Base-by-base conservation (phyloP, 2,113 vertebrate genomes). In the Loxodonta africana region DNA sequence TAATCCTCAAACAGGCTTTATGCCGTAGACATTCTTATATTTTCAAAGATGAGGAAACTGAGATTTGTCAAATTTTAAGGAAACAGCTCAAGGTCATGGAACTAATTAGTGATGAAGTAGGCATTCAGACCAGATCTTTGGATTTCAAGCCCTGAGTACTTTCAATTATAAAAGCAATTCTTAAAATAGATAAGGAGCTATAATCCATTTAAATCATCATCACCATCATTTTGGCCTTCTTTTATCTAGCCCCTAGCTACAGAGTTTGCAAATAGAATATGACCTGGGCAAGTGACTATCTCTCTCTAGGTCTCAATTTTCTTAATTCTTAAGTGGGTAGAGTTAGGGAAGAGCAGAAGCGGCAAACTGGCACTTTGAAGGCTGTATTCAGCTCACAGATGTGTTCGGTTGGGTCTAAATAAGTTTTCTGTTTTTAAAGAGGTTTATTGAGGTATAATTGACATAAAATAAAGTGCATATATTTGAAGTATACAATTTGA, bases 21-120 rank as follows among this genome's bases (percentile, higher is more conserved):
- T 63, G 71, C 86, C 11, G 62, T 69, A 67, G 73, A 63, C 63
- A 93, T 46, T 88, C 69, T 81, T 78, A 88, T 84, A 26, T 6
- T 7, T 90, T 14, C 33, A 62, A 37, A 94, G 88, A 92, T 62
- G 73, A 91, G 93, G 83, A 95, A 46, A 92, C 28, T 69, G 81
- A 87, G 48, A 89, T 71, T 83, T 67, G 82, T 44, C 8, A 84
- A 65, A 89, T 84, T 44, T 77, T 80, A 89, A 88, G 83, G 60
- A 93, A 93, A 80, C 9, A 60, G 26, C 48, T 87, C 30, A 74
- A 77, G 65, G 23, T 84, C 65, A 71, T 37, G 46, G 88, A 87
- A 10, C 73, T 95, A 69, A 81, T 28, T 67, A 88, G 26, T 67
- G 60, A 60, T 83, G 20, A 15, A 87, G 48, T 67, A 4, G 86